Base-by-base conservation (phyloP, 2,888 invertebrate species). In the Synanthedon tipuliformis region DNA sequence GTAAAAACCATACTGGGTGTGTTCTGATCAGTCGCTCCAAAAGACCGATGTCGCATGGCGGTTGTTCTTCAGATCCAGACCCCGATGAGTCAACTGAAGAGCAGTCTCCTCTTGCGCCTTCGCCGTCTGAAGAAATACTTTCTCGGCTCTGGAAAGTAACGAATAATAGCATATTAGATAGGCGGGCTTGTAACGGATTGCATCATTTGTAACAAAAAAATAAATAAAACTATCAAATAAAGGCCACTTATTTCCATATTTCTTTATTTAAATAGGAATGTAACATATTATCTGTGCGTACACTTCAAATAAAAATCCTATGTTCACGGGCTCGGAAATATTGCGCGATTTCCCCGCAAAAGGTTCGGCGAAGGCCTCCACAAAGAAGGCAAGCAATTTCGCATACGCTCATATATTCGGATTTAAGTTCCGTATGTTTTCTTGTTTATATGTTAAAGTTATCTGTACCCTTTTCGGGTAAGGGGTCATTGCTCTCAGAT, bases 1-100 rank as follows among this genome's bases (percentile, higher is more conserved):
- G 95, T 57, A 98, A 89, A 80, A 95, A 97, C 98, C 98, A 98
- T 68, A 98, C 95, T 49, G 97, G 95, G 83, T 97, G 96, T 40
- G 96, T 95, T 61, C 96, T 90, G 71, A 96, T 92, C 63, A 98
- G 90, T 60, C 97, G 90, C 78, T 98, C 97, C 71, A 95, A 89
- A 59, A 96, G 85, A 18, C 93, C 93, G 71, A 96, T 93, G 86
- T 94, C 94, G 77, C 95, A 95, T 59, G 94, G 93, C 58, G 93
- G 92, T 66, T 92, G 92, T 70, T 91, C 90, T 60, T 90, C 91
- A 55, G 88, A 89, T 50, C 87, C 89, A 54, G 90, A 91, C 52
- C 78, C 81, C 59, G 87, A 86, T 0, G 87, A 80, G 60, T 86
- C 89, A 50, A 89, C 89, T 1, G 86, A 87, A 7, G 90, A 90